Evolutionary conservation across 2,888 invertebrate genomes (phyloP), one percentile per base, ranked within the genome.

Genomic region (Trypoxylon attenuatum): DNA sequence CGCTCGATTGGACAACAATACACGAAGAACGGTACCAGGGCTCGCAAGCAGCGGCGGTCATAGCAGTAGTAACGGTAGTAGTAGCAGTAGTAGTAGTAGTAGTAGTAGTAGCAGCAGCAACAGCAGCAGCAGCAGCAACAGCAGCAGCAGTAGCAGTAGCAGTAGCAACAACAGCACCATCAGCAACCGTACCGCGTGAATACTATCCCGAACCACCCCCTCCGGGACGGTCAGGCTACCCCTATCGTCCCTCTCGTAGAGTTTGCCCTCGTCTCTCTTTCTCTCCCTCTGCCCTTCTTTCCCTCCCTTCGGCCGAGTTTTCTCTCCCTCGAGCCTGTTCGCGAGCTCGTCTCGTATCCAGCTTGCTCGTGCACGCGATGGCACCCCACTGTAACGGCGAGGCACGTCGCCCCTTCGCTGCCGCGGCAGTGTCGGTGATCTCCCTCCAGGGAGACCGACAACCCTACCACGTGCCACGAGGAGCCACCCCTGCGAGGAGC

Each of bases 1-100:
- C 71, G 71, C 78, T 74, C 80, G 79, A 76, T 80, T 78, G 73
- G 74, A 63, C 68, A 73, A 76, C 76, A 75, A 80, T 80, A 77
- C 81, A 62, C 73, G 77, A 69, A 69, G 71, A 71, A 61, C 68
- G 67, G 63, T 67, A 65, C 69, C 69, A 59, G 68, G 73, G 70
- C 69, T n/a, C n/a, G 68, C 76, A 69, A 77, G 75, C 71, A n/a
- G n/a, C n/a, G n/a, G n/a, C n/a, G n/a, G n/a, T n/a, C n/a, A n/a
- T n/a, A n/a, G n/a, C n/a, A n/a, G n/a, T n/a, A n/a, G n/a, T n/a
- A n/a, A n/a, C n/a, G n/a, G n/a, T n/a, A n/a, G n/a, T n/a, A n/a
- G n/a, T n/a, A n/a, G n/a, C n/a, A n/a, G n/a, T n/a, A n/a, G n/a
- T n/a, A n/a, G n/a, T n/a, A n/a, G n/a, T n/a, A n/a, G n/a, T n/a